These are phyloP conservation scores for Passer montanus DNA, from an alignment of 2,113 vertebrate genomes.

Conservation along the genomic window DNA sequence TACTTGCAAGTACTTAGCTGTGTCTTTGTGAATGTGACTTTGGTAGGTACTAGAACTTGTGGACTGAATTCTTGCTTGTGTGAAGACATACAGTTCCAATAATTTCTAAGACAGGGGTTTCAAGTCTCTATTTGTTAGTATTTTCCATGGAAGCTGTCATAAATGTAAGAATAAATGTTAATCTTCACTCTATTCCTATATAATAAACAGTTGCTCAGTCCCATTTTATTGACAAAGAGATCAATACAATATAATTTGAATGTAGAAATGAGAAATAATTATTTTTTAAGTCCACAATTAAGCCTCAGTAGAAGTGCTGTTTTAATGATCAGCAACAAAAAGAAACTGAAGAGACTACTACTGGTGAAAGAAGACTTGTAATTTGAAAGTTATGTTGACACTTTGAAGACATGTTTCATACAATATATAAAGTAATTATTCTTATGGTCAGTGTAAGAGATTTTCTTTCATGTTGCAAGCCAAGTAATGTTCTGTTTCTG, in stretches of 20 bases:
- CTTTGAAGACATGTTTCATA: not conserved
- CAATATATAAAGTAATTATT: not conserved
- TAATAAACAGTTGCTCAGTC: not conserved
- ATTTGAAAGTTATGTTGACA: not conserved
- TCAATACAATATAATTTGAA: not conserved
- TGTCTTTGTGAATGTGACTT: not conserved
- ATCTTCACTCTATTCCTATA: not conserved
- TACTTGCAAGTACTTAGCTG: not conserved
- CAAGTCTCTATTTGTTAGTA: not conserved
- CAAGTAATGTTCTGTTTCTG: not conserved
- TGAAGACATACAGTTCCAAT: not conserved
- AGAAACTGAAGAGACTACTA: not conserved
- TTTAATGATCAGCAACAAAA: not conserved
- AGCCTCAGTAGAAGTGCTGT: not conserved
- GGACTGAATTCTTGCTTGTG: not conserved
- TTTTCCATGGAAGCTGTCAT: not conserved
- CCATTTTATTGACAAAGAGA: not conserved
- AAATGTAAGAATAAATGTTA: not conserved
- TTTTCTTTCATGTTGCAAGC: not conserved
- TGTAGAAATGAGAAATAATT: not conserved
- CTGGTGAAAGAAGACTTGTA: not conserved
- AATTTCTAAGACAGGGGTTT: not conserved
- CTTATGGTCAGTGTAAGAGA: not conserved
- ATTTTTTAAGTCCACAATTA: not conserved
- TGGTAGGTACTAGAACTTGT: not conserved